Conservation (phyloP, 2,113 vertebrate species). For the Platysteira castanea region DNA sequence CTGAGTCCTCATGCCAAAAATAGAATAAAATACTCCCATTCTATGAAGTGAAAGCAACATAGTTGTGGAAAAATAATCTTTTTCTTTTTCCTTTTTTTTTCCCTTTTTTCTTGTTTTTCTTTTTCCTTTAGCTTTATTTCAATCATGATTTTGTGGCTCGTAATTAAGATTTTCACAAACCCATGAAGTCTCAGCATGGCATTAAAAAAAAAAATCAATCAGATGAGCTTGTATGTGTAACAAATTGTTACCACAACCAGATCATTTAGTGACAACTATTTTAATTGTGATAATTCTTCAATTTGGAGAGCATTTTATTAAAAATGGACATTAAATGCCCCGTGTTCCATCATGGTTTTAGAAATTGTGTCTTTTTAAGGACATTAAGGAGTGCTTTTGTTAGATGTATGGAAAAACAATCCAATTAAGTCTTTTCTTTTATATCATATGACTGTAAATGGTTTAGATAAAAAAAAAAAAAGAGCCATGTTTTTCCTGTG, state of each 20-base stretch:
- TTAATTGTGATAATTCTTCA: not conserved
- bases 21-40: not conserved
- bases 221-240: not conserved
- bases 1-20: not conserved
- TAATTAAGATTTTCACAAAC: not conserved
- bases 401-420: not conserved
- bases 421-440: not conserved
- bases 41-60: not conserved
- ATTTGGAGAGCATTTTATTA: not conserved
- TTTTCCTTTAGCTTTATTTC: not conserved
- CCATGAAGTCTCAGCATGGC: not conserved
- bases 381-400: not conserved
- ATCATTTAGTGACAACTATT: not conserved
- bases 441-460: not conserved
- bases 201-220: not conserved
- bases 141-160: not conserved
- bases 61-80: not conserved
- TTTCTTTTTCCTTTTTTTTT: not conserved
- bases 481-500: not conserved
- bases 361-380: not conserved
- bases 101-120: fast-evolving
- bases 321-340: not conserved
- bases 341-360: not conserved
- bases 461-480: not conserved
- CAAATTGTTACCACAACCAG: not conserved